Percentiles rank a stretch among this genome's conserved stretches.
Evolutionary conservation across 2,113 vertebrate species (phyloP).

Genomic region (Pterophyllum scalare): DNA sequence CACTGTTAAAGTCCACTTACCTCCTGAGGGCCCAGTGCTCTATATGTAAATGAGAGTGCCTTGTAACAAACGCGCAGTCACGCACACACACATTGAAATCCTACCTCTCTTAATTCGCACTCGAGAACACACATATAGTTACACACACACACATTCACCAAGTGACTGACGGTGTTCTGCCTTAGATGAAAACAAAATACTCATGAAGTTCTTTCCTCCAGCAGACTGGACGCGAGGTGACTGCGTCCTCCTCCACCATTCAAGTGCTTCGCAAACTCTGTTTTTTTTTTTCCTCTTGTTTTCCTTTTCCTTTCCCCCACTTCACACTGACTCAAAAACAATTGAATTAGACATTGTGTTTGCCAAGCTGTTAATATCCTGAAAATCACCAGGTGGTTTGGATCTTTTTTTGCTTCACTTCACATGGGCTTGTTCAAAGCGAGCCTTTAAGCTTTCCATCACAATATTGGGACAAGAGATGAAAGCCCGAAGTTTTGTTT

Average conservation of each 20-base stretch:
- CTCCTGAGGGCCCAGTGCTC: constrained; percentile 73
- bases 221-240: constrained; percentile 52
- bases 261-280: background rate
- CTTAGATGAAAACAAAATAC: constrained; percentile 69
- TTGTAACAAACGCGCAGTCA: constrained; percentile 47
- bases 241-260: constrained; percentile 42
- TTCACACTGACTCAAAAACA: constrained; percentile 36
- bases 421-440: constrained; percentile 35
- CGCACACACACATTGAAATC: constrained; percentile 23
- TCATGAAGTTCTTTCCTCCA: constrained; percentile 56
- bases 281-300: constrained; percentile 17
- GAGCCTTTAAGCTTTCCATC: constrained; percentile 35
- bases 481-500: constrained; percentile 37
- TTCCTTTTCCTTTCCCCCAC: constrained; percentile 17
- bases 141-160: background rate
- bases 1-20: constrained; percentile 80
- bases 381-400: constrained; percentile 26
- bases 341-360: constrained; percentile 35
- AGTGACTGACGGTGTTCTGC: constrained; percentile 31
- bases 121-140: background rate
- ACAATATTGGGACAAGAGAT: constrained; percentile 32
- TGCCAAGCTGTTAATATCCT: constrained; percentile 45
- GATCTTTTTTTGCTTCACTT: constrained; percentile 22
- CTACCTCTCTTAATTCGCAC: background rate
- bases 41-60: constrained; percentile 80